Base-by-base conservation (phyloP, 2,113 vertebrate genomes). In the Pomatorhinus ruficollis region DNA sequence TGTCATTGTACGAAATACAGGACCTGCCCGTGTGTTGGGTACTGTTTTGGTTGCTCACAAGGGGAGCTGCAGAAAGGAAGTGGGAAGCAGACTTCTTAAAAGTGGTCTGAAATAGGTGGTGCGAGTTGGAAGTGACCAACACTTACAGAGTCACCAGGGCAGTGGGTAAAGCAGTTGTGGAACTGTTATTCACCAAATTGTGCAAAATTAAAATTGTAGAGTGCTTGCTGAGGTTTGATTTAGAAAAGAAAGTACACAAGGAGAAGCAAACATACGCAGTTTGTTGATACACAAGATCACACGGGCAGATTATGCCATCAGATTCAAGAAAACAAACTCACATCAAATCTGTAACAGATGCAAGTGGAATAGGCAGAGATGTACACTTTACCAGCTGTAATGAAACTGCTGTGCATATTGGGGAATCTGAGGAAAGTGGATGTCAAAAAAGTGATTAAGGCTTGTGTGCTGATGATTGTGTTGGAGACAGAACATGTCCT, bases 181-280 rank as follows among this genome's bases (percentile, higher is more conserved):
- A 86, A 30, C n/a, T 76, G 28, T 40, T 63, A 21, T 2, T 71
- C 35, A 52, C 33, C 21, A 13, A 49, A 30, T 5, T 25, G 22
- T 66, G 28, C n/a, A 33, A 12, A 60, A 40, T 49, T 69, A 49
- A 60, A 59, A 35, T 27, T 15, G 11, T 45, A 28, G 23, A 47
- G 40, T 10, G 0, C 12, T 74, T 6, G 1, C 3, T 42, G 28
- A 70, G 37, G 15, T 59, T 70, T 45, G 39, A 6, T 47, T 87
- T 84, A 33, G 42, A 23, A 23, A 66, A 74, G 33, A 40, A 90
- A 45, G 8, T 50, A 13, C 22, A 17, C 13, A 37, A 57, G 44
- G 45, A 49, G 60, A 71, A 59, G 52, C 0, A 2, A 54, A 35
- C 37, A 6, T 42, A 39, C 0, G 1, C 5, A 6, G 23, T 57